phyloP scores from a whole-genome alignment of 2,888 invertebrate species.

The Blera fallax region DNA sequence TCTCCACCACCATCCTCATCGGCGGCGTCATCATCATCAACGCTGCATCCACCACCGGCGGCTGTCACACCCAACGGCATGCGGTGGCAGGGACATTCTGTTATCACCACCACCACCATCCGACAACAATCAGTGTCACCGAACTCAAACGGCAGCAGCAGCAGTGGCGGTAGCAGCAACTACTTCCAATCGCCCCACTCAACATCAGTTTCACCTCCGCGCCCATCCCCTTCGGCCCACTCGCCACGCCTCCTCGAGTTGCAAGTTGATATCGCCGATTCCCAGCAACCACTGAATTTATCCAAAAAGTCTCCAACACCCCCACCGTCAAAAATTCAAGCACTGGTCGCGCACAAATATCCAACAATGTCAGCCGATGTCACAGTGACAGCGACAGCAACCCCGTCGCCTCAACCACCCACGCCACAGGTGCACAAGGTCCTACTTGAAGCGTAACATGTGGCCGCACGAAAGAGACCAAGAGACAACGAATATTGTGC shows the following conservation, averaged over 20 bases:
- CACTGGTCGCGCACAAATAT: conserved; percentile 79
- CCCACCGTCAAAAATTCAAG: conserved; percentile 84
- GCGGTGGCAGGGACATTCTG: conserved; percentile 83
- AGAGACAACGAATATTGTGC: conserved; percentile 66
- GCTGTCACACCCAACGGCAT: conserved; percentile 78
- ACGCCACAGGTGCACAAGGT: conserved; percentile 83
- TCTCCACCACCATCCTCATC: conserved; percentile 77
- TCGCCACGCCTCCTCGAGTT: conserved; percentile 86
- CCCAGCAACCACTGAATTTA: conserved; percentile 92
- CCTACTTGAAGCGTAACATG: conserved; percentile 85
- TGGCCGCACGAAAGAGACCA: conserved; percentile 36
- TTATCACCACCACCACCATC: conserved; percentile 85
- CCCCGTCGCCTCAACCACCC: conserved; percentile 71
- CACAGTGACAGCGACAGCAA: conserved; percentile 79
- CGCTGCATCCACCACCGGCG: conserved; percentile 74
- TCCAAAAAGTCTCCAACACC: conserved; percentile 92
- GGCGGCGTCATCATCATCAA: conserved; percentile 70
- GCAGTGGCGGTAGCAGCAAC: conserved; percentile 76
- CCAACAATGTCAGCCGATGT: conserved; percentile 81
- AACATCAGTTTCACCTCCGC: conserved; percentile 81
- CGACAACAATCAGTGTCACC: conserved; percentile 82
- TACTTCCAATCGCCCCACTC: conserved; percentile 82
- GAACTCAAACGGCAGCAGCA: conserved; percentile 77
- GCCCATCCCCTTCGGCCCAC: conserved; percentile 81
- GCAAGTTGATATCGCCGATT: conserved; percentile 91